Evolutionary conservation across 2,888 invertebrate species (phyloP).

Genomic region (Brenthis ino): DNA sequence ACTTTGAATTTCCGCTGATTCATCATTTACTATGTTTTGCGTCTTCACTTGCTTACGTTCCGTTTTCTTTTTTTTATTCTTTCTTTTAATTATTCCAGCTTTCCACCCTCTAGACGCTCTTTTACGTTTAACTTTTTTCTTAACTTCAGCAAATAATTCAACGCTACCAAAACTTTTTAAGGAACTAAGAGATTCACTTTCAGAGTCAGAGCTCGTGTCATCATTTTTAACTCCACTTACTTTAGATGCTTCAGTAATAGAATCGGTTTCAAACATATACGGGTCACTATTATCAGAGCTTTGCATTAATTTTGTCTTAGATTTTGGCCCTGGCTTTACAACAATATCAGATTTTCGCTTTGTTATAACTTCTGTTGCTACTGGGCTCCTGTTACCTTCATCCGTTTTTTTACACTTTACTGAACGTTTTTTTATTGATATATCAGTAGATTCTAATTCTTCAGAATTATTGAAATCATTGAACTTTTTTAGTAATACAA

Average conservation of each 20-base stretch:
- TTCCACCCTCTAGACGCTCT: constrained; percentile 56
- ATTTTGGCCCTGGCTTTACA: constrained; percentile 57
- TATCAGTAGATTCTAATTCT: constrained; percentile 42
- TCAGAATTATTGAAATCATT: constrained; percentile 46
- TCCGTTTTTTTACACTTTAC: constrained; percentile 53
- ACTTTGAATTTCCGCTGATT: constrained; percentile 10
- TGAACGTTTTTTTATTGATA: constrained; percentile 53
- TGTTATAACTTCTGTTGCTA: constrained; percentile 36
- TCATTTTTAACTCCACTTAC: constrained; percentile 50
- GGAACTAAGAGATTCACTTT: constrained; percentile 61
- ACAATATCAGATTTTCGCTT: constrained; percentile 42
- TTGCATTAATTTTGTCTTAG: constrained; percentile 55
- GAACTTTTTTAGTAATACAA: constrained; percentile 60
- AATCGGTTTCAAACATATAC: constrained; percentile 67
- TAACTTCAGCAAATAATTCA: constrained; percentile 56
- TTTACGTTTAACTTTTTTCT: constrained; percentile 63
- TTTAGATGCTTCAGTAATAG: constrained; percentile 52
- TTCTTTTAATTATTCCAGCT: constrained; percentile 67
- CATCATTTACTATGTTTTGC: constrained; percentile 16
- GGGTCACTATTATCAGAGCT: constrained; percentile 55
- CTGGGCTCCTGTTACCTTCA: constrained; percentile 5
- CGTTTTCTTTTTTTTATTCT: constrained; percentile 60
- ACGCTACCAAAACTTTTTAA: constrained; percentile 58
- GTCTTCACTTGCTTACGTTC: constrained; percentile 40
- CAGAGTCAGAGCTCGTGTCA: constrained; percentile 58